A percentile compares a stretch with the other conserved stretches of the same genome.
Evolutionary conservation across 2,113 vertebrate genomes (phyloP).

Genomic region (Mesocricetus auratus): DNA sequence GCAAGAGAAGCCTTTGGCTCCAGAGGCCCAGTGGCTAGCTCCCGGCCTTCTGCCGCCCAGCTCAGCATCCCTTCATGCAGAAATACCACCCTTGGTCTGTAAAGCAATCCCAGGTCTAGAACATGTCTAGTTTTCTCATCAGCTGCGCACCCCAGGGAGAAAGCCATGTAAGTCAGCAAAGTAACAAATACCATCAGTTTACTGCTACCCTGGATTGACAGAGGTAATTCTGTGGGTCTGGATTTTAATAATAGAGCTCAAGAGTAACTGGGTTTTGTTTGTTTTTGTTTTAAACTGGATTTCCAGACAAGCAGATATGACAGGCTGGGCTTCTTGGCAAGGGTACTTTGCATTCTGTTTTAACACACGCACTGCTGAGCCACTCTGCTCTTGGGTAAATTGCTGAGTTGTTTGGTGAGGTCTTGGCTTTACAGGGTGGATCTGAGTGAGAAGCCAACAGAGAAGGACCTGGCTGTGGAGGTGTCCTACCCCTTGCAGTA

Average conservation of each 20-base stretch:
- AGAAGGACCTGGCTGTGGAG: background rate
- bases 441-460: background rate
- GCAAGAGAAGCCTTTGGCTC: too few relatives aligned
- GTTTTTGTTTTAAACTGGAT: background rate
- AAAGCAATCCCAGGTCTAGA: background rate
- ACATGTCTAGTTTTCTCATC: background rate
- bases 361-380: background rate
- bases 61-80: background rate
- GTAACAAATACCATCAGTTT: background rate
- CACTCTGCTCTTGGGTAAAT: background rate
- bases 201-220: background rate
- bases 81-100: too few relatives aligned
- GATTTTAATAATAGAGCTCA: constrained; percentile 7
- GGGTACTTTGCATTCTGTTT: background rate
- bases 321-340: background rate
- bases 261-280: background rate
- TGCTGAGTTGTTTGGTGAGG: background rate
- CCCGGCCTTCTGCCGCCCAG: background rate
- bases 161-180: background rate
- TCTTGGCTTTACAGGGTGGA: background rate
- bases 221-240: background rate
- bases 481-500: too few relatives aligned
- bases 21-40: background rate
- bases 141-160: background rate
- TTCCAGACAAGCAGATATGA: background rate